Conservation (phyloP, 2,113 vertebrate species). For the Crotalus viridis region DNA sequence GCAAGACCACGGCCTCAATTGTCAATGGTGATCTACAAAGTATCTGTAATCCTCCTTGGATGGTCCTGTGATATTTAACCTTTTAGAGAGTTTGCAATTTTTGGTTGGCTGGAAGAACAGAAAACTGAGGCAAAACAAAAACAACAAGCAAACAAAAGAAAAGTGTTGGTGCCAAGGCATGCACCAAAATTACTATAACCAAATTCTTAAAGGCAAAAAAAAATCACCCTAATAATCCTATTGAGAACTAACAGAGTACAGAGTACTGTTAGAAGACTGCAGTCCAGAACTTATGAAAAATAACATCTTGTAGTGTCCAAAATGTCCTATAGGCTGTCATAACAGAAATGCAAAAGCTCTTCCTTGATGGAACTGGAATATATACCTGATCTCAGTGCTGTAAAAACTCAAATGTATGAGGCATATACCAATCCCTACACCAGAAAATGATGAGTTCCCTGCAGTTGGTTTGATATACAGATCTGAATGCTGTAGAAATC, state of each 20-base stretch:
- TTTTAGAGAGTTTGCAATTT: not conserved
- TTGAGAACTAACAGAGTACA: not conserved
- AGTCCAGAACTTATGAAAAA: not conserved
- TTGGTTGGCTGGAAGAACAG: not conserved
- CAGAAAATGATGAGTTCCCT: not conserved
- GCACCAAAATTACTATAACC: not conserved
- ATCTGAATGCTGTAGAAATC: not conserved
- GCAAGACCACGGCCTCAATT: not conserved
- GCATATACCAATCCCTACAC: not conserved
- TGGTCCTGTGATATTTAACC: not conserved
- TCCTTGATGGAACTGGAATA: not conserved
- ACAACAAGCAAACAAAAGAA: not conserved
- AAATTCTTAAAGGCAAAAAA: not conserved
- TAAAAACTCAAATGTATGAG: not conserved
- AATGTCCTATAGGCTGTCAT: not conserved
- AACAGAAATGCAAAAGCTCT: not conserved
- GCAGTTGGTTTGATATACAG: not conserved
- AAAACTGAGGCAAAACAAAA: not conserved
- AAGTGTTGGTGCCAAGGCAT: not conserved
- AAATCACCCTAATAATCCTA: not conserved
- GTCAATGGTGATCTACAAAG: not conserved
- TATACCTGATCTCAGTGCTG: not conserved
- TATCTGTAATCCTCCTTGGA: not conserved
- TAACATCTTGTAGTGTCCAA: not conserved
- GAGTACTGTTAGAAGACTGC: not conserved